Evolutionary conservation across 1,140 invertebrate species (phyloP).

Genomic region (Sitodiplosis mosellana): DNA sequence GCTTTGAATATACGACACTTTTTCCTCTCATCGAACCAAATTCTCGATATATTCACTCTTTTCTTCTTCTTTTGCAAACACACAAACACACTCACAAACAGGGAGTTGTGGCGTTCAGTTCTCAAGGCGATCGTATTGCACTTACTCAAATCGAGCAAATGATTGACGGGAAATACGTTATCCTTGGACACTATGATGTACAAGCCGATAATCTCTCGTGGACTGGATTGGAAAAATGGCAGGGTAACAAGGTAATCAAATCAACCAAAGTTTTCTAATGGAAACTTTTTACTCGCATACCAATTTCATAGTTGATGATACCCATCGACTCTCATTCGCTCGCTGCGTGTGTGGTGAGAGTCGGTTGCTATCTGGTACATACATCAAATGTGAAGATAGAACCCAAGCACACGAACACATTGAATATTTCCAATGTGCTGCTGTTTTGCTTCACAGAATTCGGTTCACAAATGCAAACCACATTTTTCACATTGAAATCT

Average conservation of each 20-base stretch:
- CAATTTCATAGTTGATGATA: no score
- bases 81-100: slow-evolving; percentile 25
- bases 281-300: no score
- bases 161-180: slow-evolving; percentile 82
- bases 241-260: slow-evolving; percentile 36
- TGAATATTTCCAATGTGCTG: neutral
- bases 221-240: slow-evolving; percentile 78
- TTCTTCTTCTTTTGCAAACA: neutral
- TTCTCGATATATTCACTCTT: neutral
- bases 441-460: neutral
- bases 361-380: no score
- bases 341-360: no score
- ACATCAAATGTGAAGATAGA: no score
- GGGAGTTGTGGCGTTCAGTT: slow-evolving; percentile 89
- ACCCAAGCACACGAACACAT: no score
- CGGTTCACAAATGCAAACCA: neutral
- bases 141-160: slow-evolving; percentile 97
- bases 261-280: neutral
- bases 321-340: no score
- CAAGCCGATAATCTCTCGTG: slow-evolving; percentile 89
- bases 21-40: neutral
- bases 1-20: neutral
- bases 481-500: neutral
- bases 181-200: slow-evolving; percentile 92
- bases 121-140: slow-evolving; percentile 96